Evolutionary conservation across 2,113 vertebrate species (phyloP), one percentile per base, ranked within the genome.

Genomic region (Petrocephalus microphthalmus): DNA sequence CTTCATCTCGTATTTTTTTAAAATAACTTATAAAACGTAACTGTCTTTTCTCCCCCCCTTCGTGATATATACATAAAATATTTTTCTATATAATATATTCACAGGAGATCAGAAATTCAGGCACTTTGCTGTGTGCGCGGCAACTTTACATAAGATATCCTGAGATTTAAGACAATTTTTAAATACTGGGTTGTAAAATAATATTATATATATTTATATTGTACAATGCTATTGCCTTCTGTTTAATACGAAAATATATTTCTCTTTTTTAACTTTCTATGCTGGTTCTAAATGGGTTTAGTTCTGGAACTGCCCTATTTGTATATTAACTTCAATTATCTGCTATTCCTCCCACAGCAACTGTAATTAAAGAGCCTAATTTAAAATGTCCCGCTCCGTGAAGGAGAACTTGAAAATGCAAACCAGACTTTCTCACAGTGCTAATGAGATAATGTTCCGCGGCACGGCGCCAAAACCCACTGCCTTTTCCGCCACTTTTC

Each of bases 131-230:
- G 94, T 90, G 88, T 78, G 89, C 89, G 91, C 91, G 94, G 94
- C 94, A 92, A 94, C 91, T 91, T 92, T 92, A 92, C 93, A 90
- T 85, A 90, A 91, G 93, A 95, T 88, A 94, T 96, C 95, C 95
- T 96, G 95, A 96, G 95, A 95, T 95, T 95, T 94, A 95, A 95
- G 94, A 95, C 94, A 87, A 90, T 91, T 90, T 94, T 94, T 93
- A 95, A 95, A 96, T 95, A 95, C 93, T 90, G 93, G 92, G 95
- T 94, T 90, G 94, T 95, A 95, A 93, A 95, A 95, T 95, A 95
- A 95, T 95, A 92, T 95, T 95, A 94, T 96, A 96, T 95, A 96
- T 92, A 95, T 95, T 95, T 95, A 95, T 95, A 95, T 94, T 95
- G 93, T 95, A 95, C 93, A 95, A 94, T 89, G 90, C 84, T 88